A percentile compares a stretch with the other conserved stretches of the same genome.
These are phyloP conservation scores for Drosophila kanapiae DNA, from an alignment of 1,140 invertebrate genomes.

Conservation along the genomic window DNA sequence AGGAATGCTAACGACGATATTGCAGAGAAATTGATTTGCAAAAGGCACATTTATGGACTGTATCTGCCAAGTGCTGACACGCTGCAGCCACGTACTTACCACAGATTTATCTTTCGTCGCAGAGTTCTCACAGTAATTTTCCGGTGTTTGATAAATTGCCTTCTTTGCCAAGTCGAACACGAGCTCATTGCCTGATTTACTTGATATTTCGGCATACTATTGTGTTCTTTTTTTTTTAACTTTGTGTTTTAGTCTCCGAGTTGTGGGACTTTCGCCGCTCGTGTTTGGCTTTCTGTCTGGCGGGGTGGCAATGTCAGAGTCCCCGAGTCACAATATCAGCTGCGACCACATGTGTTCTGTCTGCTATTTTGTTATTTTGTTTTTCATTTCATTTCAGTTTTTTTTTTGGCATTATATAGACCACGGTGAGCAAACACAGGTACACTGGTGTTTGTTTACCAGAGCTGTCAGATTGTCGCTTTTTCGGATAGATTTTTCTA, in stretches of 20 bases:
- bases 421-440: slow-evolving; percentile 22
- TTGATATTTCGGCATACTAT: slow-evolving; percentile 26
- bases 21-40: slow-evolving; percentile 2
- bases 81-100: neutral
- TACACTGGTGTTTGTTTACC: slow-evolving; percentile 2
- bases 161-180: slow-evolving; percentile 18
- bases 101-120: slow-evolving; percentile 8
- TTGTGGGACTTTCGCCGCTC: slow-evolving; percentile 1
- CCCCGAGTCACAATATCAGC: slow-evolving; percentile 3
- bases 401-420: slow-evolving; percentile 39
- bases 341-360: slow-evolving; percentile 43
- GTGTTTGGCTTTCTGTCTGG: slow-evolving; percentile 38
- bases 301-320: slow-evolving; percentile 23
- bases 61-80: neutral
- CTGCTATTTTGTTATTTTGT: slow-evolving; percentile 11
- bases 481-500: too few species aligned
- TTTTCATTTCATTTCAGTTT: slow-evolving; percentile 21
- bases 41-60: neutral
- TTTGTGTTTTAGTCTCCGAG: slow-evolving; percentile 1
- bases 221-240: slow-evolving; percentile 26
- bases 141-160: slow-evolving; percentile 21
- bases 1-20: neutral
- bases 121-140: slow-evolving; percentile 30
- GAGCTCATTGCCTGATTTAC: slow-evolving; percentile 48
- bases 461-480: neutral